Base-by-base conservation (phyloP, 2,113 vertebrate genomes). In the Poecile atricapillus region DNA sequence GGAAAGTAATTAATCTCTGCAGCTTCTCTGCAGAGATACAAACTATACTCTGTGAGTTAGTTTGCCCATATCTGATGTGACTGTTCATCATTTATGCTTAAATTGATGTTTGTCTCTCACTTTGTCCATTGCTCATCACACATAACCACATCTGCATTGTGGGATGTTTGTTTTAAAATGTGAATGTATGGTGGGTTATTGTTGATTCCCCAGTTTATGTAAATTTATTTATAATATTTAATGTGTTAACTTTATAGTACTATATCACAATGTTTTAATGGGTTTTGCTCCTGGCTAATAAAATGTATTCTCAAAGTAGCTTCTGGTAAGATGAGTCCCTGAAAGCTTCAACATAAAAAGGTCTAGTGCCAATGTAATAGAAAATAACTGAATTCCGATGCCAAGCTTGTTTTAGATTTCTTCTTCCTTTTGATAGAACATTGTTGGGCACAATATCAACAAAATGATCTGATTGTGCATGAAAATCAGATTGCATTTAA, bases 401-500 rank as follows among this genome's bases (percentile, higher is more conserved):
- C 80, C 81, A 95, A 95, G 56, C 33, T 71, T 89, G 71, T 81
- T 97, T 97, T 95, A 94, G 59, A 81, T 81, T 33, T 71, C 87
- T 68, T 96, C 77, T 77, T 96, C 77, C 44, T 96, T 96, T 95
- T 93, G 77, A 86, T 88, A 83, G 71, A 95, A 95, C 59, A 65
- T 74, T 63, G 18, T 93, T 83, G 74, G 44, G 79, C 74, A 94
- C 60, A 74, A 89, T 59, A 89, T 83, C 80, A 89, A 52, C 83
- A 83, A 83, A 93, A 68, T 83, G 5, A 95, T 93, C 81, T 95
- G 85, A 92, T 37, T 92, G 95, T 92, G 69, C 65, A 87, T 55
- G 77, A 95, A 97, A 95, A 94, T 96, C 91, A 97, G 83, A 74
- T 89, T 93, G 49, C 80, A 90, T 73, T 58, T 88, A 63, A 62